Base-by-base conservation (phyloP, 2,888 invertebrate species). In the Prenolepis imparis region DNA sequence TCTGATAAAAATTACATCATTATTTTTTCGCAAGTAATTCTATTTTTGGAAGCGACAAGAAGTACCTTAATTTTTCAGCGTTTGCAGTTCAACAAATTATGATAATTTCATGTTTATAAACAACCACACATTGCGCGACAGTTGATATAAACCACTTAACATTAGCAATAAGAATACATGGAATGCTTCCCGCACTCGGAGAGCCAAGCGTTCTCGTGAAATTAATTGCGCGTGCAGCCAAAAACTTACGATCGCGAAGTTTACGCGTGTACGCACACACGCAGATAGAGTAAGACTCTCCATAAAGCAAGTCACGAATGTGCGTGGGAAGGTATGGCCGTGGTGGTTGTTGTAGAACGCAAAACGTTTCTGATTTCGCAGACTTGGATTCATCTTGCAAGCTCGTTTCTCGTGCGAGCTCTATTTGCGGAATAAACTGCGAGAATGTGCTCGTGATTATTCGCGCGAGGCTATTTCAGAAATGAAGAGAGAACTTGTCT, bases 241-340 rank as follows among this genome's bases (percentile, higher is more conserved):
- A 41, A 68, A 24, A 66, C 63, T 24, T n/a, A 52, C 52, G 52
- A 8, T n/a, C 41, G 41, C 41, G 24, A 44, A 32, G 28, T 68
- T 68, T 78, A 82, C 84, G 85, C 86, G 89, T 84, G 84, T 84
- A 84, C 80, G 48, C 44, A 57, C 70, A 83, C 48, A 64, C 82
- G 77, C 55, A 87, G 86, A 91, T 91, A 90, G 91, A 91, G 89
- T 88, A 84, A 87, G 87, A 88, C 90, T 83, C 85, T 74, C 78
- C 89, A 88, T 92, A 91, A 92, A 91, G 89, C 88, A 83, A 78
- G 84, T 85, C 81, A 84, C 90, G 94, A 93, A 93, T 93, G 93
- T 93, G 93, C 91, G 93, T 93, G 93, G 93, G 93, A 92, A 92
- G 92, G 92, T 91, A 92, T 92, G 91, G 92, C 89, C 84, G 86